phyloP scores from a whole-genome alignment of 2,113 vertebrate species.

The Zonotrichia leucophrys region DNA sequence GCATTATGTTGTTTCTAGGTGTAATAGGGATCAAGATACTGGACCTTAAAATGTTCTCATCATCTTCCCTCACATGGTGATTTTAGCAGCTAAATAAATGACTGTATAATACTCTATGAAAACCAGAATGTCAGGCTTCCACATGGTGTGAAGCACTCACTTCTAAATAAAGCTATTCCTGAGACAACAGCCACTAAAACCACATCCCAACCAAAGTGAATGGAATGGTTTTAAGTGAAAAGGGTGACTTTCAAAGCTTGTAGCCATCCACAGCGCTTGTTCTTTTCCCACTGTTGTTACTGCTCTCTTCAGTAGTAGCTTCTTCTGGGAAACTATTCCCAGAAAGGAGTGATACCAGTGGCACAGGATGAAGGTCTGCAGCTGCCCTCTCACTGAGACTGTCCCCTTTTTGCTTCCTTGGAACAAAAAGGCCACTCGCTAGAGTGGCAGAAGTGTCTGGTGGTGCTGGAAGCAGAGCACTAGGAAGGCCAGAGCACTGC shows the following conservation, averaged over 20 bases:
- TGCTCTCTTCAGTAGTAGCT: not conserved
- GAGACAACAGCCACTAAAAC: conserved; percentile 33
- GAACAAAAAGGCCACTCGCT: not conserved
- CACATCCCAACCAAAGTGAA: not conserved
- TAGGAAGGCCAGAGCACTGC: not conserved
- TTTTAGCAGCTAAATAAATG: conserved; percentile 22
- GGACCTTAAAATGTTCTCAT: not conserved
- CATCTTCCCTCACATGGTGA: not conserved
- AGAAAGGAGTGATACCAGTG: not conserved
- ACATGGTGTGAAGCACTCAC: not conserved
- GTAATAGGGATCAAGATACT: not conserved
- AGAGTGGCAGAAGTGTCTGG: conserved; percentile 2
- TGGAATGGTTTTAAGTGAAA: not conserved
- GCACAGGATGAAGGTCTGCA: not conserved
- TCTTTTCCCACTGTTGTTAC: not conserved
- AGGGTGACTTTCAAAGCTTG: not conserved
- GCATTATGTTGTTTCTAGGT: not conserved
- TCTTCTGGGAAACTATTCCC: not conserved
- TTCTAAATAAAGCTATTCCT: conserved; percentile 22
- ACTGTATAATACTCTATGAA: not conserved
- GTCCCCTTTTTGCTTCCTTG: not conserved
- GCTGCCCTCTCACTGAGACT: not conserved
- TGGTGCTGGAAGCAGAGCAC: conserved; percentile 4
- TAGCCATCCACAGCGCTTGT: not conserved
- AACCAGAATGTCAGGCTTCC: conserved; percentile 13